Conservation (phyloP, 2,113 vertebrate genomes). For the Notothenia coriiceps region DNA sequence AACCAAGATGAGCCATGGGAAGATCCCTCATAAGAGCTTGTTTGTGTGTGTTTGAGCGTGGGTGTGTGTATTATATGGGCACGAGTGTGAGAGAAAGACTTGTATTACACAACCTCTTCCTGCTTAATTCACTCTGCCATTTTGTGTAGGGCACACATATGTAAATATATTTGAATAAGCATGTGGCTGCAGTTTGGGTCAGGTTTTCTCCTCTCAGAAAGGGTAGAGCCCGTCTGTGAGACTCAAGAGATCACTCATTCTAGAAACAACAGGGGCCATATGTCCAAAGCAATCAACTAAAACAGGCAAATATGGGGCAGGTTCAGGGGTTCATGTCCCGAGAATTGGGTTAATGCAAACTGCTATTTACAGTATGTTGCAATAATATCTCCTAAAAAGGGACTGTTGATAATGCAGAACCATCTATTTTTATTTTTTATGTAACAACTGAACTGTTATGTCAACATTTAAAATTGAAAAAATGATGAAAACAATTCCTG, state of each 20-base stretch:
- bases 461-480: background rate
- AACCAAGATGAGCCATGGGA: constrained; percentile 31
- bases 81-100: constrained; percentile 22
- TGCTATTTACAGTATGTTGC: background rate
- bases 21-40: constrained; percentile 3
- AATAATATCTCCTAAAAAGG: background rate
- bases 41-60: background rate
- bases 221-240: background rate
- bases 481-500: background rate
- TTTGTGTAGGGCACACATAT: background rate
- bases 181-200: constrained; percentile 11
- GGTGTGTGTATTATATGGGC: background rate
- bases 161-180: background rate
- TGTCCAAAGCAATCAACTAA: background rate
- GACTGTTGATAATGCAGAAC: background rate
- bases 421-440: too few species aligned
- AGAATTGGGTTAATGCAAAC: background rate
- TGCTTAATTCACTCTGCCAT: constrained; percentile 5
- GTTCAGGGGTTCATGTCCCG: background rate
- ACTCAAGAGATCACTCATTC: background rate
- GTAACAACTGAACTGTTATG: background rate
- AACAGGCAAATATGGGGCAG: background rate
- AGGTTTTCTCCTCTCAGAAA: background rate
- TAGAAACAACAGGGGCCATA: background rate
- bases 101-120: constrained; percentile 9